Base-by-base conservation (phyloP, 1,140 invertebrate genomes). In the Lasioglossum baleicum region DNA sequence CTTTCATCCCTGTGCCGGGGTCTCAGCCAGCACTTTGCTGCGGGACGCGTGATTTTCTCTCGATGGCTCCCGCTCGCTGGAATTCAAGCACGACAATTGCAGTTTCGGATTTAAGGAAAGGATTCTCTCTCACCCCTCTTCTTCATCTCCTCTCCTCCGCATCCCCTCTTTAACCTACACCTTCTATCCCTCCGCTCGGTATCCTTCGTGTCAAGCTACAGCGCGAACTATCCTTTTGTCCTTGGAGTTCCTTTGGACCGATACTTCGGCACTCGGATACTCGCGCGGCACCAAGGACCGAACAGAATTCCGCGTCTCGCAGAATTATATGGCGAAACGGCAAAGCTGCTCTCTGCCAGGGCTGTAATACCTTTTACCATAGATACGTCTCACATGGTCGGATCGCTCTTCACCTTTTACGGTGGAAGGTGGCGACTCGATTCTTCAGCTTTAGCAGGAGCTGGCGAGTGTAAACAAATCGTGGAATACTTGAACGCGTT, bases 191-290 rank as follows among this genome's bases (percentile, higher is more conserved):
- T 15, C 51, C 51, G 5, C 56, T 0, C 20, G 56, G 58, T 72
- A 82, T 40, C 13, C 8, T 20, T 4, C 44, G 70, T 80, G 83
- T 82, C 80, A 71, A 75, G 75, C 40, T 75, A 70, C 83, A 81
- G 70, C 75, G 83, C 73, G 69, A 83, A 83, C 79, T 85, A 85
- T 81, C 82, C 83, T 85, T 84, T 82, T 84, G 83, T 85, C 79
- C 56, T 85, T 65, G 74, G 61, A 67, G 80, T 68, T 84, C 81
- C 83, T 84, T 83, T 84, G 81, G 83, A 65, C 81, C 64, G 75
- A 84, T 82, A 80, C 76, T 72, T 83, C 60, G 80, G 69, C 72
- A 15, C 42, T 51, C 63, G 56, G 76, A 83, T 80, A 77, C 80
- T 84, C 67, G 67, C 67, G 75, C 73, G 2, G 51, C 51, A 48